Evolutionary conservation across 2,888 invertebrate species (phyloP).

Genomic region (Pachymerium ferrugineum): DNA sequence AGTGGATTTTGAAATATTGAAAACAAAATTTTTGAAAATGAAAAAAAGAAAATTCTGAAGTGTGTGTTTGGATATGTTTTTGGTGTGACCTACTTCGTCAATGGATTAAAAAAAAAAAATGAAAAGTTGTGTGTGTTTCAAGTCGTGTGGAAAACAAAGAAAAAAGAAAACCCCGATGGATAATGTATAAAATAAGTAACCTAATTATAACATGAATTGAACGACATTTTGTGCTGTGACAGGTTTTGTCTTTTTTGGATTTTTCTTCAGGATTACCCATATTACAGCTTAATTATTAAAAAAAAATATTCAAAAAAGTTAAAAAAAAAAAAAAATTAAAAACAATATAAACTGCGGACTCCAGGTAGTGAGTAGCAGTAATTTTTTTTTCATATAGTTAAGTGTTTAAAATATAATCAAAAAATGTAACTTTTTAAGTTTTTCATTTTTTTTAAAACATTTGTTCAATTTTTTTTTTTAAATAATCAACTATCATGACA

Average conservation of each 20-base stretch:
- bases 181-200: neutral
- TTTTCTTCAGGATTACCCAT: conserved; percentile 18
- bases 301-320: neutral
- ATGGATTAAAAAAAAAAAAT: neutral
- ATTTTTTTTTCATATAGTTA: too few relatives aligned
- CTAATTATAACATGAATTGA: neutral
- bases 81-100: neutral
- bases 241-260: neutral
- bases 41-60: neutral
- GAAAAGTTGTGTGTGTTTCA: neutral
- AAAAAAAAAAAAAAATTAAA: neutral
- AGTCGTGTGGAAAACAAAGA: conserved; percentile 15
- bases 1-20: neutral
- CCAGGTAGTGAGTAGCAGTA: too few relatives aligned
- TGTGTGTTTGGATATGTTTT: neutral
- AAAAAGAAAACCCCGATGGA: neutral
- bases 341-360: too few relatives aligned
- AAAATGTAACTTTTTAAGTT: too few relatives aligned
- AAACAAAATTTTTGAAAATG: neutral
- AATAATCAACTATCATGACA: too few relatives aligned
- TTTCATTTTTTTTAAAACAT: too few relatives aligned
- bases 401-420: too few relatives aligned
- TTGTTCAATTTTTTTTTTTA: too few relatives aligned
- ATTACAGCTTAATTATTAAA: neutral
- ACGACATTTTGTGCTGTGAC: conserved; percentile 20